Evolutionary conservation across 1,140 invertebrate genomes (phyloP), one percentile per base, ranked within the genome.

Genomic region (Palaemon carinicauda): DNA sequence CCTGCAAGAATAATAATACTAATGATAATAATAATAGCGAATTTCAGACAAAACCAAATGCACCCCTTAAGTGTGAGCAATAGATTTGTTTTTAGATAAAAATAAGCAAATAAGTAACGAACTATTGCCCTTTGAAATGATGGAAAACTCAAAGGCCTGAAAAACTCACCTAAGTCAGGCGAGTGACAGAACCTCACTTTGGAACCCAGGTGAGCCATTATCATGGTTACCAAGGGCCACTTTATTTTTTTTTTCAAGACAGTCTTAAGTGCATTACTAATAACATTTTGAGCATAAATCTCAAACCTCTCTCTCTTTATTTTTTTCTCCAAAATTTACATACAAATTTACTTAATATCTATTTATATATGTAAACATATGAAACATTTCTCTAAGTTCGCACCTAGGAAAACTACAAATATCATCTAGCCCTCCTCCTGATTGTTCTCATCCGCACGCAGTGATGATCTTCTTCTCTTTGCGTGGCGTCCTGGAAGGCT

Each of bases 361-460:
- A 87, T 80, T 82, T 87, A 87, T 87, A 74, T 87, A 87, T 74
- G 80, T 87, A 87, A 87, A 87, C 85, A 81, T 81, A 87, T 87
- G 85, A 85, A 85, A 87, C 85, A 82, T 81, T 69, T 87, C 71
- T 50, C 85, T 87, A 87, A 65, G 31, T 82, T 81, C 56, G 85
- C 80, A 81, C 84, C 84, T 86, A 86, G 80, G 84, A 86, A 80
- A 86, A 80, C 84, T 86, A 86, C 84, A 86, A 86, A 80, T 80
- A 74, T 83, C 41, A 41, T 41, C 84, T 86, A 86, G 50, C 74
- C 77, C 33, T 54, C 73, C 52, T 86, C 75, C 84, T 80, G 83
- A 86, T 80, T 86, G 83, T 86, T 84, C 82, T 65, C 73, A 15
- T 60, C 77, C 80, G 77, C 31, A 71, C 21, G 29, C 60, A 9